Percentiles rank a stretch among this genome's conserved stretches.
phyloP scores from a whole-genome alignment of 1,140 invertebrate genomes.

The Lucilia cuprina region DNA sequence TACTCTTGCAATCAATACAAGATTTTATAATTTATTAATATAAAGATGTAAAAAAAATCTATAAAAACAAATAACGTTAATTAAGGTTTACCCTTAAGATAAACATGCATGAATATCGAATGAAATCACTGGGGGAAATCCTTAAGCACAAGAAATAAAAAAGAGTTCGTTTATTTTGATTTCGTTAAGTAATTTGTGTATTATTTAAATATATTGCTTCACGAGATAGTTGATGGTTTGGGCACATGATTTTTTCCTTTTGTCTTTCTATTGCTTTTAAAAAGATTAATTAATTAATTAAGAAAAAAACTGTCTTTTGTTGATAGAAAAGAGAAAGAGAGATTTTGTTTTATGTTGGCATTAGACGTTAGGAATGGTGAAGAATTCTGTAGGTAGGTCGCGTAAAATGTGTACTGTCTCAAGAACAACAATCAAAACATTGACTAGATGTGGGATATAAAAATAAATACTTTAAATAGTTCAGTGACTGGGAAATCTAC shows the following conservation, averaged over 20 bases:
- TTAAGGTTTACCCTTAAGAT: background rate
- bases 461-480: background rate
- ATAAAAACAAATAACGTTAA: background rate
- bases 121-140: constrained; percentile 31
- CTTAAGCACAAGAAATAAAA: background rate
- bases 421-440: background rate
- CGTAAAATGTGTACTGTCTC: background rate
- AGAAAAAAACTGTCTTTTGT: background rate
- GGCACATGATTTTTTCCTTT: background rate
- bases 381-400: background rate
- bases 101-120: constrained; percentile 10
- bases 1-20: too few relatives aligned
- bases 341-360: background rate
- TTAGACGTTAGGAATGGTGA: background rate
- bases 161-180: background rate
- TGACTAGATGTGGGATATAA: background rate
- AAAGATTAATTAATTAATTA: constrained; percentile 2
- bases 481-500: constrained; percentile 7
- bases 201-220: background rate
- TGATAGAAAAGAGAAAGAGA: background rate
- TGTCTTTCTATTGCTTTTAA: background rate
- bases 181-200: background rate
- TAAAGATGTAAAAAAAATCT: too few relatives aligned
- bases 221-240: background rate
- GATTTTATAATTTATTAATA: too few relatives aligned